Conservation (phyloP, 64 coral and sea anemone genomes). For the Stichodactyla helianthus region DNA sequence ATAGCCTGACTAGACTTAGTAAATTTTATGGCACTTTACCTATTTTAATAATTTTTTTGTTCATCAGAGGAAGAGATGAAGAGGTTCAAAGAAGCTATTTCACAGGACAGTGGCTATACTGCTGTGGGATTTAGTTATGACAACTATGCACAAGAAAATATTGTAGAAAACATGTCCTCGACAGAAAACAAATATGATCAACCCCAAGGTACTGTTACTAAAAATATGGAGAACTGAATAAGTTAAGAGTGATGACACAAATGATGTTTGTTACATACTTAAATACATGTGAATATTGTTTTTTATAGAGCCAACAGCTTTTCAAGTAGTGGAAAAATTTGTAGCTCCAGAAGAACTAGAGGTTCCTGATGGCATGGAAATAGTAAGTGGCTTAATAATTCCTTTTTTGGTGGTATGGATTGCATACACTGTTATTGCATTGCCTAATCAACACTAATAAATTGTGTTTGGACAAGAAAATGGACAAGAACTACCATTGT, state of each 20-base stretch:
- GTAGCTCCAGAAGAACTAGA: conserved; percentile 77
- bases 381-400: conserved; percentile 50
- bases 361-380: conserved; percentile 78
- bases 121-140: conserved; percentile 52
- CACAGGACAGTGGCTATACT: conserved; percentile 49
- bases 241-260: too few species aligned
- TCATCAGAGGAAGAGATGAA: conserved; percentile 78
- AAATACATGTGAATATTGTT: background rate
- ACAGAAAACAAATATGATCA: background rate
- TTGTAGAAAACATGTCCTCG: background rate
- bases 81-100: conserved; percentile 66
- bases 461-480: too few species aligned
- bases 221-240: too few species aligned
- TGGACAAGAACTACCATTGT: too few species aligned
- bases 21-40: background rate
- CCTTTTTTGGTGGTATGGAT: background rate
- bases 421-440: background rate
- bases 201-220: background rate
- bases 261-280: too few species aligned
- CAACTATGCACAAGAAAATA: conserved; percentile 2
- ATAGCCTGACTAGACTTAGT: too few species aligned
- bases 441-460: too few species aligned
- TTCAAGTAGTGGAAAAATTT: conserved; percentile 60
- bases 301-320: background rate
- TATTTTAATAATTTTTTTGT: background rate